These are phyloP conservation scores for Malurus leucopterus DNA, from an alignment of 2,797 vertebrate species.

Conservation along the genomic window DNA sequence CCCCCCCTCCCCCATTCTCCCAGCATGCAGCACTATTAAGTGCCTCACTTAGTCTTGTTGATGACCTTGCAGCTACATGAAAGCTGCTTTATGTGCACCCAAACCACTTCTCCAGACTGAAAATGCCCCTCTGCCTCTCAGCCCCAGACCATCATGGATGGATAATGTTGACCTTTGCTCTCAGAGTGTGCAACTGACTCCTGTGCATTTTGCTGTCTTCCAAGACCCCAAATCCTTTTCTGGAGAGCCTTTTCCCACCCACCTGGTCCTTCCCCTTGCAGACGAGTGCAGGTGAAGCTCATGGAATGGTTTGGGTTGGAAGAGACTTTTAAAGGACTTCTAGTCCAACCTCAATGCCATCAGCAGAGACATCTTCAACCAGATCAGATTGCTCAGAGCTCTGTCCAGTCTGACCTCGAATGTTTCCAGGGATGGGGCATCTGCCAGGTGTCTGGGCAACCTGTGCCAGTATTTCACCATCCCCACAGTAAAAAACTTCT, in stretches of 20 bases:
- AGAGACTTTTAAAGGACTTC: neutral
- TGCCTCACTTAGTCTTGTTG: neutral
- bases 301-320: neutral
- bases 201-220: neutral
- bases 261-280: neutral
- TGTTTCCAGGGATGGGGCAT: neutral
- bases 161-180: neutral
- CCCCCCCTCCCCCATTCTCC: neutral
- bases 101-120: neutral
- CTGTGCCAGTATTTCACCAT: neutral
- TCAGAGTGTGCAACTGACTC: neutral
- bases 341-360: neutral
- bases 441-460: neutral
- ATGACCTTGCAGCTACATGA: neutral
- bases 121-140: neutral
- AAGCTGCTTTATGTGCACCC: neutral
- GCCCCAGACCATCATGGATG: rapidly evolving
- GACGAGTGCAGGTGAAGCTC: neutral
- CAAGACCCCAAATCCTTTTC: neutral
- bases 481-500: no score
- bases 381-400: neutral
- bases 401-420: neutral
- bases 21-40: neutral
- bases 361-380: neutral
- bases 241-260: neutral